These are phyloP conservation scores for Clarias fuscus DNA, from an alignment of 2,797 vertebrate species.

Conservation along the genomic window DNA sequence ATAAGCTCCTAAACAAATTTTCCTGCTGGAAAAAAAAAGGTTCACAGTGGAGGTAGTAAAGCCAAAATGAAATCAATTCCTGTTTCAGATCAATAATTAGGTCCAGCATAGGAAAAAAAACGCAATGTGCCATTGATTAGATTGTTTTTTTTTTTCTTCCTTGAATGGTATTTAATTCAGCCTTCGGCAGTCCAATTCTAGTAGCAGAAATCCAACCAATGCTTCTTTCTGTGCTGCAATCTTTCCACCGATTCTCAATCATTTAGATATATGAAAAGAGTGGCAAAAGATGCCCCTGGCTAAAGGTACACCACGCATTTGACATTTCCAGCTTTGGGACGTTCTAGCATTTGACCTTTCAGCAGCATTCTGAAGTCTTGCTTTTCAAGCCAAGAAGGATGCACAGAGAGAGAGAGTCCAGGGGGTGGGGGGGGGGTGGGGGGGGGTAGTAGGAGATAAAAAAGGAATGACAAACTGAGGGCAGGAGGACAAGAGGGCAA, in stretches of 20 bases:
- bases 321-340: not conserved
- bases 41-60: slow-evolving; percentile 1
- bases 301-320: not conserved
- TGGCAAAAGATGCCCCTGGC: not conserved
- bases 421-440: no score
- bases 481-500: not conserved
- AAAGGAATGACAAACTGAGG: not conserved
- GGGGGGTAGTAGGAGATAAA: not conserved
- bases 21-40: not conserved
- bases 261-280: slow-evolving; percentile 7
- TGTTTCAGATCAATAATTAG: slow-evolving; percentile 10
- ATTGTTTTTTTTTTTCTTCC: not conserved
- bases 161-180: slow-evolving; percentile 1
- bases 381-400: not conserved
- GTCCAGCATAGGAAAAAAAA: not conserved
- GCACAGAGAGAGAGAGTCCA: not conserved
- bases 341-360: not conserved
- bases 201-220: not conserved
- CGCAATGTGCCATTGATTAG: not conserved
- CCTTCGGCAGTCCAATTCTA: not conserved
- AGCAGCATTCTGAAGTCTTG: not conserved
- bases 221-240: not conserved
- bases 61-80: slow-evolving; percentile 8
- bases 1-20: not conserved
- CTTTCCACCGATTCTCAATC: not conserved